These are phyloP conservation scores for Tichodroma muraria DNA, from an alignment of 2,113 vertebrate species.

Conservation along the genomic window DNA sequence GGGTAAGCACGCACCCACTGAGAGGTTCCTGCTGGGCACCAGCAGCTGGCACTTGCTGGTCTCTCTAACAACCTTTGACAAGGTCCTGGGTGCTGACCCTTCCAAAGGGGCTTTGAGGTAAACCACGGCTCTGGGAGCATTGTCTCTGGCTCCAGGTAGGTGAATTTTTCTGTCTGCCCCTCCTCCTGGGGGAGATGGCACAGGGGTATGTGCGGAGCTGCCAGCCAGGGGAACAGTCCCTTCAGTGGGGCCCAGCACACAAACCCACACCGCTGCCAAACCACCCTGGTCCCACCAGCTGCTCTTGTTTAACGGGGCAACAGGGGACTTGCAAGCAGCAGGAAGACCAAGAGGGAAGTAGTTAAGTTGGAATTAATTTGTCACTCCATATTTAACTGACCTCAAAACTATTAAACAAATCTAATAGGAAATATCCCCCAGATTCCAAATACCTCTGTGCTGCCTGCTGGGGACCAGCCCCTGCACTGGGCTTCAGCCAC, in stretches of 20 bases:
- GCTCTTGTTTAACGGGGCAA: neutral
- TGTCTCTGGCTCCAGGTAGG: neutral
- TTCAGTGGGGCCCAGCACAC: neutral
- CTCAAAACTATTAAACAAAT: slow-evolving; percentile 51
- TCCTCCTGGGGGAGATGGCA: neutral
- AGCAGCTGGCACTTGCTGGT: neutral
- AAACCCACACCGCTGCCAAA: neutral
- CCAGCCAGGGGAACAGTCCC: accelerated
- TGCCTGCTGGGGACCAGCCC: neutral
- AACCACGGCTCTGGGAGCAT: neutral
- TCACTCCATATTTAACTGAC: slow-evolving; percentile 40
- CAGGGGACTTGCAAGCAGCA: neutral
- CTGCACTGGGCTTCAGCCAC: neutral
- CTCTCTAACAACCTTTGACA: neutral
- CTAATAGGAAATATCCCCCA: slow-evolving; percentile 32
- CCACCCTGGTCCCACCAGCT: neutral
- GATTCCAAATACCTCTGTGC: neutral
- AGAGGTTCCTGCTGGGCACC: neutral
- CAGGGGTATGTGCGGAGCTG: neutral
- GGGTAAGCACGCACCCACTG: neutral
- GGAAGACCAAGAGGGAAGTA: slow-evolving; percentile 30
- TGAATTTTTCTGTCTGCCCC: neutral
- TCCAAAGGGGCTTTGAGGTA: neutral
- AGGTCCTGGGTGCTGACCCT: neutral
- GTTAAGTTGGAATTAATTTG: slow-evolving; percentile 58